A percentile compares a stretch with the other conserved stretches of the same genome.
Conservation (phyloP, 2,797 vertebrate species). For the Crypturellus tataupa region DNA sequence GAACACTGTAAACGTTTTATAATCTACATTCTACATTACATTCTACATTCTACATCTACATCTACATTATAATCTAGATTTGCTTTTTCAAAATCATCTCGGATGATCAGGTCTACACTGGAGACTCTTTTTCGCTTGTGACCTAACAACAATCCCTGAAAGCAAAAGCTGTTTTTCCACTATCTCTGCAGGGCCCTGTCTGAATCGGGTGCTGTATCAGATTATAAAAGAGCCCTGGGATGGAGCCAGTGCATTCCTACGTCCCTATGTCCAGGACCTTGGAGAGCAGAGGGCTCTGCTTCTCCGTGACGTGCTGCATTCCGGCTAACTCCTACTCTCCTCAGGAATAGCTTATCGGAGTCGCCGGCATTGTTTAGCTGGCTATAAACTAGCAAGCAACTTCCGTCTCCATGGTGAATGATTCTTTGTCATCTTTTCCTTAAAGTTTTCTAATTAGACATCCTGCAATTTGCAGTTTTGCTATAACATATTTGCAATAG, state of each 20-base stretch:
- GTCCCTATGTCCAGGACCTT: background rate
- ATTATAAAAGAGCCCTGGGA: background rate
- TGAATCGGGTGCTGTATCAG: background rate
- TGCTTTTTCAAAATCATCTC: background rate
- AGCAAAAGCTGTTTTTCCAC: background rate
- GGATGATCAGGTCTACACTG: background rate
- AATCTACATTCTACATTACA: background rate
- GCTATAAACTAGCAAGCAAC: conserved; percentile 74
- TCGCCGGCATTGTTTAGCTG: conserved; percentile 70
- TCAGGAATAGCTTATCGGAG: conserved; percentile 69
- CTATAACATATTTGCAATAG: conserved; percentile 31
- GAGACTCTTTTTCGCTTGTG: background rate
- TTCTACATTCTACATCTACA: too few species aligned
- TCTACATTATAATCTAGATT: too few species aligned
- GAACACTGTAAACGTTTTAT: background rate
- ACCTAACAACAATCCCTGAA: background rate
- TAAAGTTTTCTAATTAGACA: conserved; percentile 80
- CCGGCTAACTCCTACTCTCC: conserved; percentile 56
- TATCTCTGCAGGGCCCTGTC: background rate
- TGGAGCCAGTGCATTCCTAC: rapidly evolving
- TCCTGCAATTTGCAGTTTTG: conserved; percentile 78
- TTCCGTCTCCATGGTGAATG: conserved; percentile 79
- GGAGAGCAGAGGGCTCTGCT: background rate
- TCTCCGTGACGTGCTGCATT: background rate
- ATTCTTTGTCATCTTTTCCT: conserved; percentile 79